phyloP scores from a whole-genome alignment of 2,888 invertebrate species.

The Agriotes lineatus region DNA sequence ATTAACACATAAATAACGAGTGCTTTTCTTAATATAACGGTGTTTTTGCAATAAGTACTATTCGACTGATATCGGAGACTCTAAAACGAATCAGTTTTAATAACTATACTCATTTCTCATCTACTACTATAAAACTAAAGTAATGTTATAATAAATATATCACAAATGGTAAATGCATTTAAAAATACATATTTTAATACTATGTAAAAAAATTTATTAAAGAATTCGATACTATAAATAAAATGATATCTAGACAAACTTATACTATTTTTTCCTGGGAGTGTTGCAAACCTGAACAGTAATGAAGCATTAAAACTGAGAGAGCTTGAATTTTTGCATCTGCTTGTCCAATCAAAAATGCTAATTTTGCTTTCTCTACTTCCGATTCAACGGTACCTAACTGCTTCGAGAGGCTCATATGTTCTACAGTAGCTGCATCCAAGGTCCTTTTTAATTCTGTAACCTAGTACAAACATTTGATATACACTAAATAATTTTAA shows the following conservation, averaged over 20 bases:
- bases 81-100: background rate
- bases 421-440: constrained; percentile 77
- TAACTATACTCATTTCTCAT: background rate
- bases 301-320: constrained; percentile 93
- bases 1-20: constrained; percentile 19
- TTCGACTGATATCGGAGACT: background rate
- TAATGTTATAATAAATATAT: constrained; percentile 37
- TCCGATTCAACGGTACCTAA: constrained; percentile 64
- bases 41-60: constrained; percentile 17
- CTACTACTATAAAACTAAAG: constrained; percentile 10
- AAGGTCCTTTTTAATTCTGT: constrained; percentile 81
- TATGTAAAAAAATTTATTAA: constrained; percentile 26
- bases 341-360: constrained; percentile 72
- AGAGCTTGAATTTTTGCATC: constrained; percentile 92
- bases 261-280: constrained; percentile 67
- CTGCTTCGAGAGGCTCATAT: constrained; percentile 67
- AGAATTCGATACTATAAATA: too few species aligned
- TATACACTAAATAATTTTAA: background rate
- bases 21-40: constrained; percentile 18
- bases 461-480: constrained; percentile 69
- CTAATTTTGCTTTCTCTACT: constrained; percentile 65
- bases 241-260: constrained; percentile 17
- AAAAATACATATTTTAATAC: constrained; percentile 31
- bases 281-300: constrained; percentile 93
- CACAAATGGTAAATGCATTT: constrained; percentile 37